Evolutionary conservation across 2,888 invertebrate species (phyloP), one percentile per base, ranked within the genome.

Genomic region (Pyrrhosoma nymphula): DNA sequence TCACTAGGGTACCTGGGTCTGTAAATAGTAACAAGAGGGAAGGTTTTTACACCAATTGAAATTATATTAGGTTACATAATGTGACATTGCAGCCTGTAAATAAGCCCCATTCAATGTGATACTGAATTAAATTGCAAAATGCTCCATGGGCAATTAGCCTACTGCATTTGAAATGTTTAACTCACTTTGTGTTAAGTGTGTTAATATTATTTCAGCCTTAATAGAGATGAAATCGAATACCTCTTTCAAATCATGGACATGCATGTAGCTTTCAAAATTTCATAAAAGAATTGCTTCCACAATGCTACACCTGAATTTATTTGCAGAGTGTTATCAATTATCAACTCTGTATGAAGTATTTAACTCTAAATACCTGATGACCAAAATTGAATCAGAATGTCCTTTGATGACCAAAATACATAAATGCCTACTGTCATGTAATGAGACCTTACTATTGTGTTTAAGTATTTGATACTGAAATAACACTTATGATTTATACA

Each of bases 1-100:
- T 93, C 93, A 93, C 93, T 93, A 93, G 93, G 93, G 93, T 93
- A 93, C 93, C 93, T 93, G 93, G 93, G 93, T 93, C 93, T 93
- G 93, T 93, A 93, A n/a, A 93, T 93, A 93, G 93, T 93, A 93
- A 47, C 93, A 93, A 82, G 75, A 93, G 93, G 93, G 93, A 93
- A 93, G 75, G 93, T 93, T 93, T 93, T 93, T 93, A 93, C 93
- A 93, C 93, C 93, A 93, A 93, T 93, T 93, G 93, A 93, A 93
- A 93, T 93, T 93, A 93, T 93, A 47, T 26, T 93, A 93, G 93
- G 93, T 93, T 93, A 75, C 69, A 69, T 93, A 93, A 69, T 55
- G 93, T 55, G 55, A 69, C 93, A 93, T 55, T 69, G 89, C 89
- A 93, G 93, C 93, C 93, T 93, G 93, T 93, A 93, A 75, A 93